Evolutionary conservation across 2,888 invertebrate genomes (phyloP).

Genomic region (Perizoma affinitatum): DNA sequence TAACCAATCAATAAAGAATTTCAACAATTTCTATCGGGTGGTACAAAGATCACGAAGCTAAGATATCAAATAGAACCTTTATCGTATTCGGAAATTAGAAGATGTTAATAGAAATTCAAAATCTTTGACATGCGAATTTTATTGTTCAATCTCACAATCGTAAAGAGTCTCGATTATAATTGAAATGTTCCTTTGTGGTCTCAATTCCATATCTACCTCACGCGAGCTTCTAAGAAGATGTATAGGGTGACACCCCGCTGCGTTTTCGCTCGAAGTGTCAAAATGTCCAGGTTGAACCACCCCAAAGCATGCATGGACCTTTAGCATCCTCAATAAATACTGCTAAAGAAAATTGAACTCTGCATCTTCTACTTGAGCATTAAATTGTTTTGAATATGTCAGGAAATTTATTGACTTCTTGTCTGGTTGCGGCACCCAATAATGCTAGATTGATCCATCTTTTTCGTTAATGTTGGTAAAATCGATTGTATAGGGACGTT

Average conservation of each 20-base stretch:
- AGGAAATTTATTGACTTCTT: slow-evolving; percentile 19
- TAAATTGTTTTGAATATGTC: slow-evolving; percentile 3
- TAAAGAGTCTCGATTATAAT: slow-evolving; percentile 52
- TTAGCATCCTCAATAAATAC: slow-evolving; percentile 7
- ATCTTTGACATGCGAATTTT: slow-evolving; percentile 20
- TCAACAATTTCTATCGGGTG: background rate
- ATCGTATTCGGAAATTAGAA: background rate
- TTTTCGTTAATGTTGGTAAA: slow-evolving; percentile 56
- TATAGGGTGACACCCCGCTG: slow-evolving; percentile 74
- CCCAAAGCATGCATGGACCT: slow-evolving; percentile 42
- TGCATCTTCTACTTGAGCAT: slow-evolving; percentile 12
- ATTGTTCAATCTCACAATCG: slow-evolving; percentile 24
- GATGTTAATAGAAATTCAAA: slow-evolving; percentile 6
- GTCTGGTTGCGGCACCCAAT: slow-evolving; percentile 61
- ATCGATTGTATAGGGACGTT: slow-evolving; percentile 64
- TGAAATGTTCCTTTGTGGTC: slow-evolving; percentile 68
- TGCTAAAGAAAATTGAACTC: slow-evolving; percentile 13
- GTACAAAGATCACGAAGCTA: slow-evolving; percentile 1
- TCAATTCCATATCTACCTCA: slow-evolving; percentile 66
- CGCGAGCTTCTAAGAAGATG: slow-evolving; percentile 75
- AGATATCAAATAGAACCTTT: background rate
- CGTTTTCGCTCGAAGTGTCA: slow-evolving; percentile 80
- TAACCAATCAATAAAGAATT: background rate
- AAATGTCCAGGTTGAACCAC: slow-evolving; percentile 75
- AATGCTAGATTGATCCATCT: slow-evolving; percentile 66